These are phyloP conservation scores for Papilio elwesi DNA, from an alignment of 2,888 invertebrate species.

Conservation along the genomic window DNA sequence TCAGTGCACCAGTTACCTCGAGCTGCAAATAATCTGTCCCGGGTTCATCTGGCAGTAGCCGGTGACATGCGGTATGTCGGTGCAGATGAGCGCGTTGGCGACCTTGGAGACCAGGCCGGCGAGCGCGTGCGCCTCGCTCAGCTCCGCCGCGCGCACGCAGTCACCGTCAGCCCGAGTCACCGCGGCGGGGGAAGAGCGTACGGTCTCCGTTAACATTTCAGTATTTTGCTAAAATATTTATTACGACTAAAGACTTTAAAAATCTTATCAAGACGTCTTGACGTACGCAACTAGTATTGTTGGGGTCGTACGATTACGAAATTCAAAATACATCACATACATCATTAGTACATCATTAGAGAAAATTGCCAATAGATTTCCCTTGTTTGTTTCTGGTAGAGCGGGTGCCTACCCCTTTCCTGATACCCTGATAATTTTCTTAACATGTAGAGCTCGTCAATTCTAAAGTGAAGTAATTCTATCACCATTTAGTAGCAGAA, in stretches of 20 bases:
- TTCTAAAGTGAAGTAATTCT: too few species aligned
- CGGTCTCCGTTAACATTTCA: constrained; percentile 68
- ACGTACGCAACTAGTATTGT: too few species aligned
- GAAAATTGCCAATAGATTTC: too few species aligned
- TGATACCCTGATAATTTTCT: too few species aligned
- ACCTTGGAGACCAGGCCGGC: constrained; percentile 71
- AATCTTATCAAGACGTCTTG: too few species aligned
- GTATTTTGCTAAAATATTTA: constrained; percentile 64
- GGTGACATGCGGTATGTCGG: constrained; percentile 66
- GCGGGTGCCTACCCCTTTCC: too few species aligned
- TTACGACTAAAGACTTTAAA: background rate
- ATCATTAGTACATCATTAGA: too few species aligned
- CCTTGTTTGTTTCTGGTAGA: too few species aligned
- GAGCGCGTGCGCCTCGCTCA: constrained; percentile 77
- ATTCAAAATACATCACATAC: too few species aligned
- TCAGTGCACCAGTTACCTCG: constrained; percentile 56
- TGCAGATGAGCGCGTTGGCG: constrained; percentile 68
- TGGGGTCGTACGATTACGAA: too few species aligned
- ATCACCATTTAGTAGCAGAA: too few species aligned
- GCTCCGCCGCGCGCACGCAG: constrained; percentile 62
- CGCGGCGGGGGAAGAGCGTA: constrained; percentile 60
- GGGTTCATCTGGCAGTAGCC: constrained; percentile 73
- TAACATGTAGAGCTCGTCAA: too few species aligned
- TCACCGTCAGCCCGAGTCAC: constrained; percentile 59
- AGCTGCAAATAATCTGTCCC: constrained; percentile 69